These are phyloP conservation scores for Oreochromis spilurus DNA, from an alignment of 2,113 vertebrate species.

Conservation along the genomic window DNA sequence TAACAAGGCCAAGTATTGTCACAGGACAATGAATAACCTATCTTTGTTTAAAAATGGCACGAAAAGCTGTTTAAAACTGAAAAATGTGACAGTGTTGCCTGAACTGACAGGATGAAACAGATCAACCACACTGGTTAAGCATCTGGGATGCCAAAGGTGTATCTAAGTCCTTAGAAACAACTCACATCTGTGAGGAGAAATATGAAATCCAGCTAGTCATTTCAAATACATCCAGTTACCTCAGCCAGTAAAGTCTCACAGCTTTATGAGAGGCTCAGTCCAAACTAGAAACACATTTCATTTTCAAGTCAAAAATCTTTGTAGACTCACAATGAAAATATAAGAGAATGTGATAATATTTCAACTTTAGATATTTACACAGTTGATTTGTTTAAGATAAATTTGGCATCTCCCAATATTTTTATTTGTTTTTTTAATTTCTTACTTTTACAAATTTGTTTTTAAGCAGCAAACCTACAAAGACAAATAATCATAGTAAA, in stretches of 20 bases:
- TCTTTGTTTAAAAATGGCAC: not conserved
- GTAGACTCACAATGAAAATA: not conserved
- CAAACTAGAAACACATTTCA: not conserved
- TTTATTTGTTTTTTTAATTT: rapidly evolving
- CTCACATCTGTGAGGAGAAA: not conserved
- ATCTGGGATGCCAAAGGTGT: not conserved
- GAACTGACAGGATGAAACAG: not conserved
- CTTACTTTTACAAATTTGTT: not conserved
- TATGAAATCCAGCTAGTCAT: not conserved
- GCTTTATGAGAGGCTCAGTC: not conserved
- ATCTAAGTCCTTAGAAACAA: not conserved
- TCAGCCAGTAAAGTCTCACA: not conserved
- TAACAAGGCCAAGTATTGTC: not conserved
- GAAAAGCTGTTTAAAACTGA: not conserved
- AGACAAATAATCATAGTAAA: not conserved
- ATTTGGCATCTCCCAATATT: not conserved
- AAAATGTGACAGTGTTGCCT: not conserved
- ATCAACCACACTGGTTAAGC: not conserved
- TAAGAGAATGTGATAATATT: not conserved
- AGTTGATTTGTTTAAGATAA: not conserved
- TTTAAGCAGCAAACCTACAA: rapidly evolving
- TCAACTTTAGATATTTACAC: not conserved
- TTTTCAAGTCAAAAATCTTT: not conserved
- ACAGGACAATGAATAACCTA: not conserved
- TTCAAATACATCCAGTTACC: not conserved